Evolutionary conservation across 2,113 vertebrate species (phyloP).

Genomic region (Phrynocephalus versicolor): DNA sequence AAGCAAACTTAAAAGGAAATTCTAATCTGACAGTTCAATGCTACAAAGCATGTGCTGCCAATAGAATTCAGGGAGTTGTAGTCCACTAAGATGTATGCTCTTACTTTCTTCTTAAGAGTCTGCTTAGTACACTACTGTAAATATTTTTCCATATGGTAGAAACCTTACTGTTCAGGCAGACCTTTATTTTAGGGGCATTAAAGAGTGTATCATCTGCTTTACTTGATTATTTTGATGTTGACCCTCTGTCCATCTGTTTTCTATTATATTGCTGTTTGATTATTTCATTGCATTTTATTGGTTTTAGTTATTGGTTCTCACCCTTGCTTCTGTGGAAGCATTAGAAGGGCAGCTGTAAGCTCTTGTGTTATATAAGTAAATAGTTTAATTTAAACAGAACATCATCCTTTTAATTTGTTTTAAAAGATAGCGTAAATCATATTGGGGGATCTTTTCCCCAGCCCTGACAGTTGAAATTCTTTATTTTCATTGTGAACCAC

Average conservation of each 20-base stretch:
- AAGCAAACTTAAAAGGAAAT: neutral
- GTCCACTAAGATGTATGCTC: no score
- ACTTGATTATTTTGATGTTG: neutral
- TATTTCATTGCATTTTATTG: neutral
- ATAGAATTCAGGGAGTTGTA: no score
- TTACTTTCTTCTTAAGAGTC: no score
- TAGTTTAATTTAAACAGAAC: neutral
- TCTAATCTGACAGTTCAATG: neutral
- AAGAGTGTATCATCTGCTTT: neutral
- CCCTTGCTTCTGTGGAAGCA: neutral
- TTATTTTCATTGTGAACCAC: constrained; percentile 7
- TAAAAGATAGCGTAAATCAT: neutral
- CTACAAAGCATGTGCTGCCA: neutral
- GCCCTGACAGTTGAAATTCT: accelerated
- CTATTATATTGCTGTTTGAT: neutral
- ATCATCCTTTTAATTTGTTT: neutral
- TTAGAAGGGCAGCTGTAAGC: neutral
- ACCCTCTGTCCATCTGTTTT: neutral
- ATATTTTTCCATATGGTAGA: no score
- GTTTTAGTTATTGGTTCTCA: neutral
- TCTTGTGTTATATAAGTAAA: neutral
- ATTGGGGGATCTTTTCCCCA: neutral
- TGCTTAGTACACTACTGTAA: no score
- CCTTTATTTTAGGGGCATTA: neutral
- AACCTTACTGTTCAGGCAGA: neutral